Evolutionary conservation across 2,888 invertebrate species (phyloP), one percentile per base, ranked within the genome.

Genomic region (Acrocyrtus sp.): DNA sequence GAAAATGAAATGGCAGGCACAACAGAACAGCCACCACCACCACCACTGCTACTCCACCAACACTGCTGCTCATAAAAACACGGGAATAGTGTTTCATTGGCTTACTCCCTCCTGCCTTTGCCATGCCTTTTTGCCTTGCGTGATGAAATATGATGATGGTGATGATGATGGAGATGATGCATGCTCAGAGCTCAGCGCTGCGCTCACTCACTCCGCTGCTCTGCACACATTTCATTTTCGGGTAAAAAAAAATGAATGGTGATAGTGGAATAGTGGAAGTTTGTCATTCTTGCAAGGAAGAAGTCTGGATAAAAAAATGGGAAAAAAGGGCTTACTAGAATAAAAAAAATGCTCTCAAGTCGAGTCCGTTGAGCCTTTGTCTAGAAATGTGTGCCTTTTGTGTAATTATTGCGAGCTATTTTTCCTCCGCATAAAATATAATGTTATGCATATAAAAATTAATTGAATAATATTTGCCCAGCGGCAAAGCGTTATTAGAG

Each of bases 71-170:
- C 17, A 17, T n/a, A 6, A 17, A 17, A 15, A 17, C n/a, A 47
- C 17, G 47, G 6, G 15, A 12, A 12, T 47, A 8, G n/a, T 10
- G 5, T 66, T 66, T 51, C 67, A 72, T 72, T 72, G 72, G 72
- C 60, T 60, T 68, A 45, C 54, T 60, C 10, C 54, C 12, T 10
- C 60, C 41, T 48, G 26, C 27, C 4, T 41, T 56, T 57, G 63
- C 72, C 63, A 65, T 58, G 72, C 72, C 72, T 72, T 72, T 65
- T 50, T 65, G 72, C 54, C 47, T 72, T 72, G 72, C 72, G 72
- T 72, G 48, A 29, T 27, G 29, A 29, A 5, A 19, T 24, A 48
- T 48, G 60, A 27, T 12, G 62, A 47, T 48, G 51, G 22, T 51
- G 62, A 51, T 43, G 53, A 56, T 39, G 51, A 65, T 47, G 56